Percentiles rank a stretch among this genome's conserved stretches.
phyloP scores from a whole-genome alignment of 2,888 invertebrate species.

The Himalopsyche tibetana region DNA sequence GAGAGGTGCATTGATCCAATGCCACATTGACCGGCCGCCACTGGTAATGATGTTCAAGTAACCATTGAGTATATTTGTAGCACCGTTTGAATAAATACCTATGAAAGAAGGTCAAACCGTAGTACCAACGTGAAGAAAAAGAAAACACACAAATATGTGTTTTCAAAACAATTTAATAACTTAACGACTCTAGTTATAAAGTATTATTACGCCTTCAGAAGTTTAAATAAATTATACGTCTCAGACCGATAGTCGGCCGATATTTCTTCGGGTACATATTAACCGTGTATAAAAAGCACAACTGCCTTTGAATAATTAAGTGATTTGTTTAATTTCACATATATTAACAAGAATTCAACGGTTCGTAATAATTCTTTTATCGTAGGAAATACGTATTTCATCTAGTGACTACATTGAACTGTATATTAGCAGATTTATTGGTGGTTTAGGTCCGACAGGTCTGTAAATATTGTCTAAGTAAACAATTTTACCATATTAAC shows the following conservation, averaged over 20 bases:
- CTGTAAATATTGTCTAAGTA: too few relatives aligned
- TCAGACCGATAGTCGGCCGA: background rate
- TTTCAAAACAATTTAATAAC: constrained; percentile 1
- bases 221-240: constrained; percentile 21
- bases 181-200: background rate
- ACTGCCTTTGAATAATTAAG: constrained; percentile 12
- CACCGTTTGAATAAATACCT: too few relatives aligned
- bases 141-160: too few relatives aligned
- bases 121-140: too few relatives aligned
- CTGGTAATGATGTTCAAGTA: too few relatives aligned
- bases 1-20: too few relatives aligned
- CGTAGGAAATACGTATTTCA: background rate
- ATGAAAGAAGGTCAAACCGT: too few relatives aligned
- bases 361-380: constrained; percentile 1
- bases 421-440: background rate
- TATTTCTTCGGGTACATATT: background rate
- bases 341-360: constrained; percentile 5
- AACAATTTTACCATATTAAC: too few relatives aligned
- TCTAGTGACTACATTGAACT: background rate
- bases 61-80: too few relatives aligned
- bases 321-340: constrained; percentile 30
- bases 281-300: background rate
- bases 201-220: constrained; percentile 4
- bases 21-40: too few relatives aligned
- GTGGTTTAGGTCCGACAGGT: background rate